These are phyloP conservation scores for Ruditapes philippinarum DNA, from an alignment of 1,140 invertebrate species.

Conservation along the genomic window DNA sequence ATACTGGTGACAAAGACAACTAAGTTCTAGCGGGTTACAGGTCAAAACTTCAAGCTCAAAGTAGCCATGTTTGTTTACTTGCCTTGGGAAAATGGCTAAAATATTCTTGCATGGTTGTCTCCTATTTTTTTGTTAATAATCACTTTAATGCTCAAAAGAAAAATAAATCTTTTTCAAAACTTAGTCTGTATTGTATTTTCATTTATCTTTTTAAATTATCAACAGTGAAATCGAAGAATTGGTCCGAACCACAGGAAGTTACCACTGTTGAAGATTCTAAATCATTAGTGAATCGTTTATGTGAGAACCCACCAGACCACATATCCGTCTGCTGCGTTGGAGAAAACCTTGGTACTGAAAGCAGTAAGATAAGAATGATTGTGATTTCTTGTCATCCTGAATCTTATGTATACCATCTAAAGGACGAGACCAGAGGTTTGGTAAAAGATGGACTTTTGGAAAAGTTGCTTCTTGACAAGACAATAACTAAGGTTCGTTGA, in stretches of 20 bases:
- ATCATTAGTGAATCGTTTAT: slow-evolving; percentile 7
- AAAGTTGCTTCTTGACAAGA: neutral
- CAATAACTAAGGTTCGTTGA: neutral
- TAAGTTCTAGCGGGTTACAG: too few relatives aligned
- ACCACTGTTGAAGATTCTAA: neutral
- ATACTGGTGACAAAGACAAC: too few relatives aligned
- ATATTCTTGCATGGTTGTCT: too few relatives aligned
- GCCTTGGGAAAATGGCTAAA: too few relatives aligned
- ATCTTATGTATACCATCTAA: slow-evolving; percentile 24
- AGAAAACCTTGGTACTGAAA: neutral
- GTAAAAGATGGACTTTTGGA: slow-evolving; percentile 34
- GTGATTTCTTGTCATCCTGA: neutral
- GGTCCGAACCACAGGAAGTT: neutral
- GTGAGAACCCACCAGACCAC: neutral
- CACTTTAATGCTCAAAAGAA: too few relatives aligned
- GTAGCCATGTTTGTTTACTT: too few relatives aligned
- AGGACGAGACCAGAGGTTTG: neutral
- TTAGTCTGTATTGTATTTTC: neutral
- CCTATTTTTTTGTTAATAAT: too few relatives aligned
- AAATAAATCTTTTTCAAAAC: too few relatives aligned
- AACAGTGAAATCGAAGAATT: neutral
- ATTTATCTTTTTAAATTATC: neutral
- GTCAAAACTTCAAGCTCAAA: too few relatives aligned
- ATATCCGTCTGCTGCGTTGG: slow-evolving; percentile 42
- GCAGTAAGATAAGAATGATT: neutral